Percentiles rank a stretch among this genome's conserved stretches.
Conservation (phyloP, 2,113 vertebrate genomes). For the Heteronetta atricapilla region DNA sequence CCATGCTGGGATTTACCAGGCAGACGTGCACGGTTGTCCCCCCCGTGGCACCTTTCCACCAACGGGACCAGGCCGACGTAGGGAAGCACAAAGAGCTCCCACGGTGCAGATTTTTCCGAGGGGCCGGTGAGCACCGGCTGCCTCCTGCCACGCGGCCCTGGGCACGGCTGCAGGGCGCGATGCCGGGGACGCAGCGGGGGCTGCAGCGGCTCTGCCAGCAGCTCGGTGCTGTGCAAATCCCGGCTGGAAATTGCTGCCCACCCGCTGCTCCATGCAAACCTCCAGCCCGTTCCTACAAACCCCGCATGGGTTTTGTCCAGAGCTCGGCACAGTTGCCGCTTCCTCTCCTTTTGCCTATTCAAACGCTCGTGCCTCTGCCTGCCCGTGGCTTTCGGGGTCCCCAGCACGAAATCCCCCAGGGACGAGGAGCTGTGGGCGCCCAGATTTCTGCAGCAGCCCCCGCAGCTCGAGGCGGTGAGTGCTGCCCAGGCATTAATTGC, state of each 20-base stretch:
- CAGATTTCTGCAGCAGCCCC: background rate
- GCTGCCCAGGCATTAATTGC: background rate
- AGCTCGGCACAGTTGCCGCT: accelerated
- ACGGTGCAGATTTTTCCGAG: background rate
- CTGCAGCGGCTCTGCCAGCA: background rate
- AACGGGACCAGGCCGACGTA: too few species aligned
- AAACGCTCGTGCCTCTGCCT: background rate
- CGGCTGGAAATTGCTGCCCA: accelerated
- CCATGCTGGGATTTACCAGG: background rate
- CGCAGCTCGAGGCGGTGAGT: too few species aligned
- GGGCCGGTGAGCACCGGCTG: background rate
- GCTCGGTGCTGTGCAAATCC: background rate
- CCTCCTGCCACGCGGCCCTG: background rate
- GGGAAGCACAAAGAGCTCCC: background rate
- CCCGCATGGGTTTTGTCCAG: accelerated
- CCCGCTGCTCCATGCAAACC: background rate
- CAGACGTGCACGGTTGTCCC: background rate
- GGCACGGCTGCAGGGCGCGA: too few species aligned
- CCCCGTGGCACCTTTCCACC: background rate
- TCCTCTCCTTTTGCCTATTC: background rate
- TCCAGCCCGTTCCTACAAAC: accelerated
- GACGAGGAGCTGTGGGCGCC: background rate
- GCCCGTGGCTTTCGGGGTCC: accelerated
- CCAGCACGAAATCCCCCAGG: accelerated
- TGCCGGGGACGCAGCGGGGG: background rate